These are phyloP conservation scores for Gopherus flavomarginatus DNA, from an alignment of 2,113 vertebrate genomes.

Conservation along the genomic window DNA sequence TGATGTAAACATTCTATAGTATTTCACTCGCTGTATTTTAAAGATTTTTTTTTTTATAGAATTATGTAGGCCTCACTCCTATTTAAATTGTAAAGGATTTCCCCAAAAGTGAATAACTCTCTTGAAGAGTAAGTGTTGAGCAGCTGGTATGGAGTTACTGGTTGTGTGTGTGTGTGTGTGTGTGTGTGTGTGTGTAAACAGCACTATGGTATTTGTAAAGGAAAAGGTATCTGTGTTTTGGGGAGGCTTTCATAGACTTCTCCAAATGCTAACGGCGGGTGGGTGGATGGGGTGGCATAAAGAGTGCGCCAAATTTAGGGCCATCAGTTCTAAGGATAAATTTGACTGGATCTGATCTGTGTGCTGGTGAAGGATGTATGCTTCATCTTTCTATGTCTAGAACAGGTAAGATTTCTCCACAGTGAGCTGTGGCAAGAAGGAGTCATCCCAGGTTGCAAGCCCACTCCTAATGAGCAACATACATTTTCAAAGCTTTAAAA, in stretches of 20 bases:
- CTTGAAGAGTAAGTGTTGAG: neutral
- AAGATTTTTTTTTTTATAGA: neutral
- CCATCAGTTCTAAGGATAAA: neutral
- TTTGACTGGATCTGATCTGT: neutral
- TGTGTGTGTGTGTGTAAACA: too few species aligned
- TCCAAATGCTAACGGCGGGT: neutral
- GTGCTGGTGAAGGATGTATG: neutral
- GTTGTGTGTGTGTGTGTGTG: too few species aligned
- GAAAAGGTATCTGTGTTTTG: neutral
- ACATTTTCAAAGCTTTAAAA: neutral
- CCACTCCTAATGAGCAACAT: neutral
- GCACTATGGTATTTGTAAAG: neutral
- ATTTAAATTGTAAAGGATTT: neutral
- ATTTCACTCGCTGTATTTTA: too few species aligned
- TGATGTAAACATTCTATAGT: neutral
- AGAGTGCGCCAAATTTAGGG: neutral
- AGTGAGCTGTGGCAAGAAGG: rapidly evolving
- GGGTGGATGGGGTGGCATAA: neutral
- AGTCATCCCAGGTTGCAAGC: neutral
- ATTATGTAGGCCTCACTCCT: neutral
- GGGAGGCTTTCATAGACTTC: neutral
- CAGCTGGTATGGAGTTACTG: neutral
- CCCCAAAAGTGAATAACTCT: neutral
- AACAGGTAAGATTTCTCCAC: neutral
- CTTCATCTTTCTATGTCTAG: neutral